Percentiles rank a stretch among this genome's conserved stretches.
These are phyloP conservation scores for Copidosoma aretas DNA, from an alignment of 2,888 invertebrate species.

Conservation along the genomic window DNA sequence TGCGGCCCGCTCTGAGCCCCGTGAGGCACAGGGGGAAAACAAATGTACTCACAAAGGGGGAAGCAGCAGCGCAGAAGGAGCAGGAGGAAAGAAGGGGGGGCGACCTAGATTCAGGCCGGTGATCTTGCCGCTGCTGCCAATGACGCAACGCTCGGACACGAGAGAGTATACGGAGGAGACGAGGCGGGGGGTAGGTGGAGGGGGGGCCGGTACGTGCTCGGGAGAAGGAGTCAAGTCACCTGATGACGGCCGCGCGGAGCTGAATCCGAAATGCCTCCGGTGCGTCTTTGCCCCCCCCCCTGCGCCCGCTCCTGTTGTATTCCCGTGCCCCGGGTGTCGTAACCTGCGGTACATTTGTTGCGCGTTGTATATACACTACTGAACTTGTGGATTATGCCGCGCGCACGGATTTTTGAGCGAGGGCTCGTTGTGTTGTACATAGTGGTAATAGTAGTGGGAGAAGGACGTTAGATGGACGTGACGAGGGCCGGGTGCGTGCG, in stretches of 20 bases:
- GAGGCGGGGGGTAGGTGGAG: slow-evolving; percentile 1
- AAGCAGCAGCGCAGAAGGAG: background rate
- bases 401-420: no score
- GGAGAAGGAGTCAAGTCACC: slow-evolving; percentile 18
- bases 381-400: no score
- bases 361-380: no score
- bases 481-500: no score
- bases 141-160: slow-evolving; percentile 53
- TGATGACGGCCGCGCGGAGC: slow-evolving; percentile 10
- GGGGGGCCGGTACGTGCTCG: slow-evolving; percentile 9
- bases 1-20: no score
- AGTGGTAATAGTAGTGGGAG: no score
- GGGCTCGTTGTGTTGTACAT: no score
- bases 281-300: background rate
- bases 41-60: background rate
- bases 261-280: slow-evolving; percentile 20
- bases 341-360: background rate
- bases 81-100: slow-evolving; percentile 17
- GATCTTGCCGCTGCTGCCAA: slow-evolving; percentile 50
- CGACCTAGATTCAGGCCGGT: slow-evolving; percentile 59
- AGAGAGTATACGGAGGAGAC: slow-evolving; percentile 25
- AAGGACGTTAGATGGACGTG: no score
- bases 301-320: background rate
- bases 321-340: background rate
- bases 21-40: background rate